Conservation (phyloP, 1,140 invertebrate species). For the Centruroides vittatus region DNA sequence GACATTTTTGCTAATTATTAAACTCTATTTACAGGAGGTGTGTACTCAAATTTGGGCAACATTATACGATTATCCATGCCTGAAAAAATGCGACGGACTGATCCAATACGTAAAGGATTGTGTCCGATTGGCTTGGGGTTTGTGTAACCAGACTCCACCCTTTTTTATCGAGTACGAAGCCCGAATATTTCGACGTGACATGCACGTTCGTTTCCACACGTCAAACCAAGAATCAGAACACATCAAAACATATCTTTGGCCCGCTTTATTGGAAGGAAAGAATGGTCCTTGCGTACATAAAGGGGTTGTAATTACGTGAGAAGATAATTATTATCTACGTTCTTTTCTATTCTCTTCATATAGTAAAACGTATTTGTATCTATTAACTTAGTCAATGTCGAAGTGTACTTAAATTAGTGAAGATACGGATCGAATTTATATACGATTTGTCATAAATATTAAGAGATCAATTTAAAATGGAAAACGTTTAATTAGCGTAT, state of each 20-base stretch:
- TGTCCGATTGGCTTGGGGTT: conserved; percentile 49
- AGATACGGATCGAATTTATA: too few species aligned
- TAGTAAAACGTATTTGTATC: too few species aligned
- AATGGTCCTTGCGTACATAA: conserved; percentile 50
- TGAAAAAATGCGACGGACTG: conserved; percentile 45
- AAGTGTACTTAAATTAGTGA: too few species aligned
- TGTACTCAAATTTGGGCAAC: conserved; percentile 48
- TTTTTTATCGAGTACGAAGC: conserved; percentile 38
- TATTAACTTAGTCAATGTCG: too few species aligned
- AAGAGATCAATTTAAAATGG: too few species aligned
- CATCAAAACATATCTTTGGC: conserved; percentile 55
- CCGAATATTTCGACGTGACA: conserved; percentile 38
- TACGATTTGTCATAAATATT: too few species aligned
- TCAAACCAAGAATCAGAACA: conserved; percentile 40
- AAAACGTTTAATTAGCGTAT: too few species aligned
- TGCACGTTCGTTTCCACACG: conserved; percentile 47
- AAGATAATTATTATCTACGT: too few species aligned
- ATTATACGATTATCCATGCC: conserved; percentile 56
- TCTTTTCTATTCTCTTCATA: too few species aligned
- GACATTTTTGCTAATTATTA: not conserved
- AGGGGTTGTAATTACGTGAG: conserved; percentile 50
- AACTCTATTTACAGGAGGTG: conserved; percentile 38
- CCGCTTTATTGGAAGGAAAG: conserved; percentile 44
- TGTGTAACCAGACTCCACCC: conserved; percentile 33
- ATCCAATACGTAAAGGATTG: conserved; percentile 46